Percentiles rank a stretch among this genome's conserved stretches.
Conservation (phyloP, 2,888 invertebrate genomes). For the Nyleta sp. region DNA sequence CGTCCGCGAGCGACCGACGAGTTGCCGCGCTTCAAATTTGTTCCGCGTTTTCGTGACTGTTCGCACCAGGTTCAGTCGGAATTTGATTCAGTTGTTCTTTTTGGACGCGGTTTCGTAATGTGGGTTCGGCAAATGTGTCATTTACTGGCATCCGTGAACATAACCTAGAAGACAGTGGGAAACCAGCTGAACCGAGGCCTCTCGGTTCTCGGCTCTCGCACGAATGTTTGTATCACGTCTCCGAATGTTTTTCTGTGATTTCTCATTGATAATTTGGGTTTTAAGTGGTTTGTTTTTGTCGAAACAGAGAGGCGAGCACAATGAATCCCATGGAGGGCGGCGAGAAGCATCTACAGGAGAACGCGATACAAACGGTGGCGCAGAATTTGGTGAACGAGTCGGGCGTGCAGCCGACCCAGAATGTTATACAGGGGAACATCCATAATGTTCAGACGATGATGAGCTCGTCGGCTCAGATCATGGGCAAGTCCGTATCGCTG, state of each 20-base stretch:
- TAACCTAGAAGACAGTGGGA: conserved; percentile 33
- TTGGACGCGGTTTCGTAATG: conserved; percentile 26
- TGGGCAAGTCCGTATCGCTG: conserved; percentile 79
- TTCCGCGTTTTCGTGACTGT: too few species aligned
- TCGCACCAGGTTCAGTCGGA: too few species aligned
- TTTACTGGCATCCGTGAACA: conserved; percentile 29
- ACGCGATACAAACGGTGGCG: conserved; percentile 73
- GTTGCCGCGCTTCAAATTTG: too few species aligned
- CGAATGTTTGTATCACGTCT: too few species aligned
- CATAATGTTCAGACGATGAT: conserved; percentile 77
- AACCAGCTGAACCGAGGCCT: neutral
- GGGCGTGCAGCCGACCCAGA: conserved; percentile 73
- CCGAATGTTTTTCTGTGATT: too few species aligned
- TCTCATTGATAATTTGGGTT: too few species aligned
- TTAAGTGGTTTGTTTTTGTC: too few species aligned
- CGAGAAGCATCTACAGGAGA: conserved; percentile 77
- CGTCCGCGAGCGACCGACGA: too few species aligned
- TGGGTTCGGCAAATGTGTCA: conserved; percentile 1
- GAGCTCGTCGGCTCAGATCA: conserved; percentile 73
- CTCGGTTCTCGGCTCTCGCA: too few species aligned
- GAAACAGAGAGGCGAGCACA: too few species aligned
- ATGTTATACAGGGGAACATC: conserved; percentile 76
- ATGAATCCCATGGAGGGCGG: conserved; percentile 69
- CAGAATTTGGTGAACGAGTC: conserved; percentile 79
- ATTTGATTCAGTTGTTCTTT: too few species aligned